Base-by-base conservation (phyloP, 2,888 invertebrate species). In the Onchidella celtica region DNA sequence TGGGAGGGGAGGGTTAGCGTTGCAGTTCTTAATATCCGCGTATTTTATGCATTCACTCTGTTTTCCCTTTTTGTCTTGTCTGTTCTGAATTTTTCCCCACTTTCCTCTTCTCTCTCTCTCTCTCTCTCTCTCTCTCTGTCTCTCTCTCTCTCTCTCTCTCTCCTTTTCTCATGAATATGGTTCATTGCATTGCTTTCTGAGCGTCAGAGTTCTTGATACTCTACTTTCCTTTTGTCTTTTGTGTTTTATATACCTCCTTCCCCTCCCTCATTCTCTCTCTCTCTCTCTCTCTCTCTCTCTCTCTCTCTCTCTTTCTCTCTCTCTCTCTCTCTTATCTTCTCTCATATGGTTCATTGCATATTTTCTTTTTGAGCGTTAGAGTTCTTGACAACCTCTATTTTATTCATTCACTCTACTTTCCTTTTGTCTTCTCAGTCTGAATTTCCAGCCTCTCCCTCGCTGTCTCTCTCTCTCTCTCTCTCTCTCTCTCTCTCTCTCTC, bases 241-340 rank as follows among this genome's bases (percentile, higher is more conserved):
- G 3, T 38, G n/a, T n/a, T n/a, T n/a, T n/a, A n/a, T n/a, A n/a
- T n/a, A 11, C 17, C 40, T 68, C n/a, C 11, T 36, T 38, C 4
- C 14, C 14, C 4, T 36, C 27, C 24, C 9, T 68, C 40, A 36
- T 24, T 24, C 14, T 68, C 38, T 36, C n/a, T 14, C 11, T 68
- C 21, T 11, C 32, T 6, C 36, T 36, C 3, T 68, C 11, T 66
- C 21, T 32, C 27, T 32, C 21, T 66, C 27, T 70, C 55, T 27
- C 27, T 72, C 36, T 75, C 61, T 74, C 36, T 36, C 36, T n/a
- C 61, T 74, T 29, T 27, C 36, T 74, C 38, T 32, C 36, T 36
- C 6, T 61, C 61, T 74, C 24, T 6, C 24, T 47, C 11, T 40
- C 29, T 2, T 55, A 14, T 3, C n/a, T 27, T 9, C 40, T 70